Evolutionary conservation across 2,797 vertebrate genomes (phyloP).

Genomic region (Enteromius treurensis): DNA sequence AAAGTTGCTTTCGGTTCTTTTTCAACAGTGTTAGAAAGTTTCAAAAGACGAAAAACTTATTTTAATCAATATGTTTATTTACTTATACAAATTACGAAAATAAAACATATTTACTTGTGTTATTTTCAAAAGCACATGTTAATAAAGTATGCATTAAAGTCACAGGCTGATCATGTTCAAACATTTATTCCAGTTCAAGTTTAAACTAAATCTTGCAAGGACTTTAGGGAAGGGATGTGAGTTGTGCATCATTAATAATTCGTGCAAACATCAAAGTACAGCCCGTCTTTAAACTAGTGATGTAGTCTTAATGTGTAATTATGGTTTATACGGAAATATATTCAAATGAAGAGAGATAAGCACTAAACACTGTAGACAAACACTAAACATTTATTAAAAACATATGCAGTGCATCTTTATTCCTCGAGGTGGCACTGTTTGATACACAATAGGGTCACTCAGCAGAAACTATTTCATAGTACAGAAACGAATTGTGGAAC

Average conservation of each 20-base stretch:
- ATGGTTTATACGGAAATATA: conserved; percentile 1
- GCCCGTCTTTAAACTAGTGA: neutral
- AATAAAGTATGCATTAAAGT: conserved; percentile 23
- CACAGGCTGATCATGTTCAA: conserved; percentile 17
- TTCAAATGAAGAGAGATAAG: neutral
- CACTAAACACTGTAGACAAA: neutral
- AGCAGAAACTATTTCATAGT: no score
- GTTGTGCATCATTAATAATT: conserved; percentile 16
- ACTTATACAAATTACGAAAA: neutral
- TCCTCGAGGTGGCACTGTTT: no score
- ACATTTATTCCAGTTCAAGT: conserved; percentile 25
- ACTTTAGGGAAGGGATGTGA: neutral
- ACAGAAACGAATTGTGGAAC: no score
- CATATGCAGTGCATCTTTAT: no score
- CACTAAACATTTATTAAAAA: neutral
- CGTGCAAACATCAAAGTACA: conserved; percentile 7
- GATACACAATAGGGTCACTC: no score
- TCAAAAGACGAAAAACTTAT: neutral
- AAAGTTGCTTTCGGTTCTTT: neutral
- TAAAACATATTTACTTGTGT: neutral
- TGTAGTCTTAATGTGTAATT: conserved; percentile 15
- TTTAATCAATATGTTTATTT: neutral
- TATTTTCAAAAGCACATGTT: conserved; percentile 11
- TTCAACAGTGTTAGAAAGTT: neutral
- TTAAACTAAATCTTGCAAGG: conserved; percentile 10